phyloP scores from a whole-genome alignment of 2,888 invertebrate genomes.

The Schizotus pectinicornis region DNA sequence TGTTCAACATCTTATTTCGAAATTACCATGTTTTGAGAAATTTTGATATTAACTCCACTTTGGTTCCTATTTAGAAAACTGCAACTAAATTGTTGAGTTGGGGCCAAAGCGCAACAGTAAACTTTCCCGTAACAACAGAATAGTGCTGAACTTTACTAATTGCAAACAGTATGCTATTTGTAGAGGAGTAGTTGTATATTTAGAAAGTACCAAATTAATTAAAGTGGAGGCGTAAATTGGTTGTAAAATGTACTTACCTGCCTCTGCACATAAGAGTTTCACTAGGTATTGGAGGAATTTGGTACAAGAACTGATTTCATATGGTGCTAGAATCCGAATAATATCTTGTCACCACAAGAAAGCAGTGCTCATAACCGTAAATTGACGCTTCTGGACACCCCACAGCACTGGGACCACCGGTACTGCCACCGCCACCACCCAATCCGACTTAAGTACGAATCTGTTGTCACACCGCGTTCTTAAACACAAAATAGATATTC shows the following conservation, averaged over 20 bases:
- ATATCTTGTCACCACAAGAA: constrained; percentile 71
- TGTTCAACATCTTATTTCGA: too few species aligned
- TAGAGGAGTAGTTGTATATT: too few species aligned
- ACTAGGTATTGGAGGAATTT: constrained; percentile 12
- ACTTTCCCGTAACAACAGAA: too few species aligned
- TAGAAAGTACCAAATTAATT: too few species aligned
- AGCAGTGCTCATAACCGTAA: constrained; percentile 64
- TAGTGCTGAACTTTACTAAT: too few species aligned
- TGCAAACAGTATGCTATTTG: too few species aligned
- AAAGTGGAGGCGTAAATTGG: too few species aligned
- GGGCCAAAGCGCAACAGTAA: too few species aligned
- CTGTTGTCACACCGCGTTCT: constrained; percentile 57
- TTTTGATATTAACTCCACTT: too few species aligned
- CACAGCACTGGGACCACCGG: constrained; percentile 10
- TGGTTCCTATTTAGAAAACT: too few species aligned
- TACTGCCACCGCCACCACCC: constrained; percentile 16
- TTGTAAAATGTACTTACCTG: not conserved
- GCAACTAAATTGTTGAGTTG: too few species aligned
- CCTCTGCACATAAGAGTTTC: not conserved
- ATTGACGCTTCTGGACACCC: constrained; percentile 12
- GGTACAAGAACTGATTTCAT: constrained; percentile 65
- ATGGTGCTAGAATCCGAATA: constrained; percentile 70
- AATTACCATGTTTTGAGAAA: too few species aligned
- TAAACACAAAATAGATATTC: constrained; percentile 58
- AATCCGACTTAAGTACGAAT: constrained; percentile 54